These are phyloP conservation scores for Masnerella sp. DNA, from an alignment of 2,888 invertebrate genomes.

Conservation along the genomic window DNA sequence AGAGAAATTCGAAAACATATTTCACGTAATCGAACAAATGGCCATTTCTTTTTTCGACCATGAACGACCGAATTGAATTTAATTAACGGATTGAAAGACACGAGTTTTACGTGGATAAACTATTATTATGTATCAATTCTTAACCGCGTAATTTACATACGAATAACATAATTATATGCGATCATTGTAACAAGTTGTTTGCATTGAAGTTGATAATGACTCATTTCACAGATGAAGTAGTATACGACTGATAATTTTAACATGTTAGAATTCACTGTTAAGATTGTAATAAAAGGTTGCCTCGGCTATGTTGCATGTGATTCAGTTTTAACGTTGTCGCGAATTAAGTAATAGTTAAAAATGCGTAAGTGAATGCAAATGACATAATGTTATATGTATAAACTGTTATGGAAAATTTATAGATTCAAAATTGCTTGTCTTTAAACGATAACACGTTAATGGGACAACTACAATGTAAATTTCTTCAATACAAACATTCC, in stretches of 20 bases:
- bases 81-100: constrained; percentile 5
- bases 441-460: too few relatives aligned
- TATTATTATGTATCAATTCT: constrained; percentile 54
- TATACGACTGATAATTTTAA: constrained; percentile 48
- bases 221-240: constrained; percentile 56
- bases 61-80: constrained; percentile 1
- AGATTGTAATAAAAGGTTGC: constrained; percentile 30
- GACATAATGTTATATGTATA: not conserved
- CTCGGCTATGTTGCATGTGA: not conserved
- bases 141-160: constrained; percentile 42
- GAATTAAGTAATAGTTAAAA: constrained; percentile 4
- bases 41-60: constrained; percentile 35
- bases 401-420: not conserved
- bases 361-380: not conserved
- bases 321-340: constrained; percentile 11
- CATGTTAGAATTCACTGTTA: constrained; percentile 35
- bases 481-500: too few relatives aligned
- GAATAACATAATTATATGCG: constrained; percentile 55
- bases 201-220: constrained; percentile 59
- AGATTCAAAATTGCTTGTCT: too few relatives aligned
- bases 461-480: too few relatives aligned
- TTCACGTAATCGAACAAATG: constrained; percentile 21
- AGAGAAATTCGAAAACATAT: constrained; percentile 3
- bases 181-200: constrained; percentile 59
- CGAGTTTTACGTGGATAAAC: constrained; percentile 16